Percentiles rank a stretch among this genome's conserved stretches.
Conservation (phyloP, 1,140 invertebrate genomes). For the Bombus waltoni region DNA sequence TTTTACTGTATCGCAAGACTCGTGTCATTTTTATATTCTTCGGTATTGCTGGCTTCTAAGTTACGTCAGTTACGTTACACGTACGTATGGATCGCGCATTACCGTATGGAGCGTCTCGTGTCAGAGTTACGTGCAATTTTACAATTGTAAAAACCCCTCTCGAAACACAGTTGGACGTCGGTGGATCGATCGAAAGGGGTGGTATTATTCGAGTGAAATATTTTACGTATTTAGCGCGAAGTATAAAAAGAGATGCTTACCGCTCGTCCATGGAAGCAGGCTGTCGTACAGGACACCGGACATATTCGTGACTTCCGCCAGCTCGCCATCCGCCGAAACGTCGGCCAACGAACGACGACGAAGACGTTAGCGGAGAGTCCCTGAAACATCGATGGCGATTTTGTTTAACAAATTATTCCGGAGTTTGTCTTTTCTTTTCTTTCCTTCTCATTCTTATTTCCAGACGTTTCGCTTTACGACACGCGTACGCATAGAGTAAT, state of each 20-base stretch:
- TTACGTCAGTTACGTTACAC: too few species aligned
- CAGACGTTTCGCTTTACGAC: too few species aligned
- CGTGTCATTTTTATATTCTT: neutral
- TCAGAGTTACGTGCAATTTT: too few species aligned
- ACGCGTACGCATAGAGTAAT: too few species aligned
- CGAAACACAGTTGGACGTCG: too few species aligned
- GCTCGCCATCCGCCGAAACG: constrained; percentile 77
- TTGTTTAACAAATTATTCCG: neutral
- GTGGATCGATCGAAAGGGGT: too few species aligned
- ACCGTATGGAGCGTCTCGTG: too few species aligned
- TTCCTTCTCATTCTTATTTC: neutral
- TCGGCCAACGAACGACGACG: constrained; percentile 70
- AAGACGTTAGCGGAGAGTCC: constrained; percentile 68
- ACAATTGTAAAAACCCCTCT: too few species aligned
- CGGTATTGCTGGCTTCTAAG: too few species aligned
- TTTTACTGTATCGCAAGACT: neutral
- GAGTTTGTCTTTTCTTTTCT: neutral
- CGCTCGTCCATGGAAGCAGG: constrained; percentile 80
- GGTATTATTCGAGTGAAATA: too few species aligned
- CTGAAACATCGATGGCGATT: constrained; percentile 58
- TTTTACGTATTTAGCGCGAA: too few species aligned
- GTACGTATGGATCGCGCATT: too few species aligned
- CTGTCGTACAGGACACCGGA: constrained; percentile 78
- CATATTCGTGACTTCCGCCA: constrained; percentile 78
- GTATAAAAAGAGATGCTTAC: constrained; percentile 62